Percentiles rank a stretch among this genome's conserved stretches.
These are phyloP conservation scores for Pterophyllum scalare DNA, from an alignment of 2,113 vertebrate genomes.

Conservation along the genomic window DNA sequence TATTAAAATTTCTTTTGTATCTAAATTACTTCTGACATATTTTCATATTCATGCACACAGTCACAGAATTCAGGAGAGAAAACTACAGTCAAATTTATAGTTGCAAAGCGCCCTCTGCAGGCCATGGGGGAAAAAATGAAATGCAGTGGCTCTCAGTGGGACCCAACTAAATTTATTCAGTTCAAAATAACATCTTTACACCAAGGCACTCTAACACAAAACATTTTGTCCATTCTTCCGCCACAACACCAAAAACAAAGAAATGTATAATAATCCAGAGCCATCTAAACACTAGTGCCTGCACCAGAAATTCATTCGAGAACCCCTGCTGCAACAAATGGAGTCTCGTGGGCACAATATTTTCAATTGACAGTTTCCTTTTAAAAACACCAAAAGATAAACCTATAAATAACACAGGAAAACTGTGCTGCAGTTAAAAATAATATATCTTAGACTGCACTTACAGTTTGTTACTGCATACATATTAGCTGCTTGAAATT, in stretches of 20 bases:
- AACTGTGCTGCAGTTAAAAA: background rate
- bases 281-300: slow-evolving; percentile 61
- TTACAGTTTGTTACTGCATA: background rate
- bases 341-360: background rate
- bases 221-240: slow-evolving; percentile 6
- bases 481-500: background rate
- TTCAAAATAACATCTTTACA: slow-evolving; percentile 42
- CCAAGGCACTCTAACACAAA: slow-evolving; percentile 4
- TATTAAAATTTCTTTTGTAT: slow-evolving; percentile 57
- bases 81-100: background rate
- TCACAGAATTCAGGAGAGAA: background rate
- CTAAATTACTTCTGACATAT: slow-evolving; percentile 8
- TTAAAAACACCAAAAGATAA: slow-evolving; percentile 10
- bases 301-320: slow-evolving; percentile 62
- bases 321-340: background rate
- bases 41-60: background rate
- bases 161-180: slow-evolving; percentile 55
- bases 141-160: background rate
- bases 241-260: slow-evolving; percentile 15
- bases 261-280: slow-evolving; percentile 27
- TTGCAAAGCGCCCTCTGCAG: slow-evolving; percentile 62
- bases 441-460: background rate
- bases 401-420: slow-evolving; percentile 1
- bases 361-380: slow-evolving; percentile 2
- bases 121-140: background rate